Base-by-base conservation (phyloP, 2,797 vertebrate genomes). In the Urosaurus nigricauda region DNA sequence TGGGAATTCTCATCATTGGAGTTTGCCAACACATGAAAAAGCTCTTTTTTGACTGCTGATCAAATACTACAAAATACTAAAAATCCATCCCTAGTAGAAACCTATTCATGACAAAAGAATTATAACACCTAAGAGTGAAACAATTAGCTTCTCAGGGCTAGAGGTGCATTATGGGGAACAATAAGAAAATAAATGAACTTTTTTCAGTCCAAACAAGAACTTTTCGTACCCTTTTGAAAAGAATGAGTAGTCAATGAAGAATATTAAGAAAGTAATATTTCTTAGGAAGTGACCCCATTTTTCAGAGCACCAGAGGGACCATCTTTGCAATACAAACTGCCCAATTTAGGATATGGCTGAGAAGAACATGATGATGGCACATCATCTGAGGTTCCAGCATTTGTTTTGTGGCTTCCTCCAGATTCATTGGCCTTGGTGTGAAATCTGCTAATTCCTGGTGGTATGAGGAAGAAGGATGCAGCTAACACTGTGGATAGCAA, bases 141-240 rank as follows among this genome's bases (percentile, higher is more conserved):
- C 91, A 92, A 93, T 93, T 88, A 91, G 56, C 79, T 95, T 94
- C 79, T 93, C 85, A 85, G 77, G 70, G 63, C 89, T 90, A 89
- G 84, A 86, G 93, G 35, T 91, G 93, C 91, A 94, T 92, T 95
- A 91, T 95, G 94, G 93, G 93, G 93, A 96, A 88, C 91, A 95
- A 95, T 94, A 94, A 96, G 86, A 87, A 94, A 93, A 90, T 75
- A 65, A 19, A 80, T 90, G 63, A 73, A 80, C 79, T 89, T 87
- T 86, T 84, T 58, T 88, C 87, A 89, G 93, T 92, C 87, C 79
- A 91, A 82, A 56, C 29, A 90, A 94, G 65, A 47, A 91, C 82
- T 88, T 65, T 95, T 93, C 90, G 86, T 85, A 89, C 83, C 93
- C 92, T 87, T 92, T 86, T 90, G 78, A 91, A 96, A 93, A 89